These are phyloP conservation scores for Sparus aurata DNA, from an alignment of 2,797 vertebrate genomes.

Conservation along the genomic window DNA sequence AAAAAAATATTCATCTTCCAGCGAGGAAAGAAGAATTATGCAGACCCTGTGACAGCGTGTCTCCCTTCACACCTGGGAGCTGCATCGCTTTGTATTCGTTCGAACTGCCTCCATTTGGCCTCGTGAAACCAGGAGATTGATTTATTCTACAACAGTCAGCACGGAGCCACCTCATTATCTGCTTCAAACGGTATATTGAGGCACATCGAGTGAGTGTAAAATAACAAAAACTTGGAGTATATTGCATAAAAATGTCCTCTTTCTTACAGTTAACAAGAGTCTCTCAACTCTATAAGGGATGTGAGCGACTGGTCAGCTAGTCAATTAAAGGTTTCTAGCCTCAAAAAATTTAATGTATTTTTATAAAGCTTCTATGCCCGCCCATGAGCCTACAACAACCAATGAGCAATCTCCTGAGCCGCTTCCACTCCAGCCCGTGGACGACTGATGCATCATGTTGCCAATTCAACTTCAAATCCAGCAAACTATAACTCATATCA, in stretches of 20 bases:
- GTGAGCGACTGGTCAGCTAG: too few species aligned
- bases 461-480: too few species aligned
- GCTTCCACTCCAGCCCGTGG: too few species aligned
- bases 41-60: conserved; percentile 28
- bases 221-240: background rate
- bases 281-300: background rate
- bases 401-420: too few species aligned
- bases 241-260: background rate
- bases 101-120: conserved; percentile 11
- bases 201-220: background rate
- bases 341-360: too few species aligned
- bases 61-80: conserved; percentile 21
- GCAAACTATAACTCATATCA: too few species aligned
- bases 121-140: conserved; percentile 28
- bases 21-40: conserved; percentile 21
- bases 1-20: conserved; percentile 43
- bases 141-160: conserved; percentile 38
- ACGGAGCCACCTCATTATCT: background rate
- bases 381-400: too few species aligned
- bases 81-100: conserved; percentile 12
- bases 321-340: too few species aligned
- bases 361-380: too few species aligned
- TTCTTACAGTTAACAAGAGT: background rate
- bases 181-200: background rate
- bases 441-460: too few species aligned